Conservation (phyloP, 2,888 invertebrate species). For the Clistopyga incitator region DNA sequence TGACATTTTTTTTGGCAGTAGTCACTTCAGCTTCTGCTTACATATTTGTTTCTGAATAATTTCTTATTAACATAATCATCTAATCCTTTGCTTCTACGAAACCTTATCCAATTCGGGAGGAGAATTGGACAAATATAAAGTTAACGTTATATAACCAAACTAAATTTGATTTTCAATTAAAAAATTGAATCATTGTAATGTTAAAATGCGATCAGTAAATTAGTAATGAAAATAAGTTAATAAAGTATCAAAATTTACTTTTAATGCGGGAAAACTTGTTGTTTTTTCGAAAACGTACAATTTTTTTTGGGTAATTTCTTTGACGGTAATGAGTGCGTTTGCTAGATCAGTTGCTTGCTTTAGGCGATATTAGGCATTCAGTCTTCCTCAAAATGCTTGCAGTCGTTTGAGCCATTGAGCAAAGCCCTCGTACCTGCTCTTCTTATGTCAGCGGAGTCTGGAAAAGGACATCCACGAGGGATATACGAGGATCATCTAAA, state of each 20-base stretch:
- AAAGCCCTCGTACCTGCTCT: conserved; percentile 14
- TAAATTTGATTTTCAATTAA: too few relatives aligned
- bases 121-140: too few relatives aligned
- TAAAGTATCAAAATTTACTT: neutral
- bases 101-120: too few relatives aligned
- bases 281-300: neutral
- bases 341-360: conserved; percentile 1
- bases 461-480: conserved; percentile 28
- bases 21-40: too few relatives aligned
- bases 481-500: conserved; percentile 41
- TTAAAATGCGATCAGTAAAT: too few relatives aligned
- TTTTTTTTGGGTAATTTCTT: neutral
- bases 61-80: too few relatives aligned
- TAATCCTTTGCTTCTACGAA: too few relatives aligned
- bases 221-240: too few relatives aligned
- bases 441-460: conserved; percentile 4
- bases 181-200: too few relatives aligned
- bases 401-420: neutral
- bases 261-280: neutral
- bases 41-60: too few relatives aligned
- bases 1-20: too few relatives aligned
- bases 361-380: neutral
- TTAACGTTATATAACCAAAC: too few relatives aligned
- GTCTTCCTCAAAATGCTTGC: neutral
- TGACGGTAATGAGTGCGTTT: neutral